Conservation (phyloP, 2,797 vertebrate genomes). For the Lacerta bilineata region DNA sequence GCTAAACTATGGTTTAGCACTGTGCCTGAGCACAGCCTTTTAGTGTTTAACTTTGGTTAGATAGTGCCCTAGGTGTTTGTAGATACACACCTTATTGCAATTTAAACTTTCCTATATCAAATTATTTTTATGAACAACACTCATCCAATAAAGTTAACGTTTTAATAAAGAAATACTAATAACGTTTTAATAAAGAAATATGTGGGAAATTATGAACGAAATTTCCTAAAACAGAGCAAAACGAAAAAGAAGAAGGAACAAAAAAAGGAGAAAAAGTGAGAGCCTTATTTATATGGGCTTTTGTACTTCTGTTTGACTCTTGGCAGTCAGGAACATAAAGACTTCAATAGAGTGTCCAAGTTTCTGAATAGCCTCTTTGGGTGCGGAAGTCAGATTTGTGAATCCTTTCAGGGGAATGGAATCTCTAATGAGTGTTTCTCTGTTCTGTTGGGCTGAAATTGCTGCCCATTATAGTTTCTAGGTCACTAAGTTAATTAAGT, state of each 20-base stretch:
- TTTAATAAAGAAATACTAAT: slow-evolving; percentile 64
- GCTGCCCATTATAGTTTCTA: slow-evolving; percentile 74
- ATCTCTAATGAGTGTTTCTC: slow-evolving; percentile 73
- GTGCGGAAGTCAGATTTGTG: slow-evolving; percentile 61
- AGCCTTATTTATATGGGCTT: slow-evolving; percentile 67
- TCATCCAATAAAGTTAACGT: slow-evolving; percentile 60
- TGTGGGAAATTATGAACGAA: slow-evolving; percentile 60
- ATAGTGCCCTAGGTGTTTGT: background rate
- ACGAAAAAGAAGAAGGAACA: slow-evolving; percentile 22
- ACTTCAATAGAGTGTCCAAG: slow-evolving; percentile 66
- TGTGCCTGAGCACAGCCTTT: background rate
- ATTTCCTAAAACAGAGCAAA: slow-evolving; percentile 41
- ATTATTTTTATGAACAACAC: slow-evolving; percentile 54
- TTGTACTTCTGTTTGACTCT: slow-evolving; percentile 65
- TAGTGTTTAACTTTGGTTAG: background rate
- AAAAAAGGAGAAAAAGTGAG: slow-evolving; percentile 50
- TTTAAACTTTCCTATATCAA: slow-evolving; percentile 45
- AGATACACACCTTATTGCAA: slow-evolving; percentile 18
- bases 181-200: slow-evolving; percentile 64
- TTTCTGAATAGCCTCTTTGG: slow-evolving; percentile 72
- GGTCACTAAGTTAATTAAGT: slow-evolving; percentile 78
- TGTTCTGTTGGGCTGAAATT: slow-evolving; percentile 68
- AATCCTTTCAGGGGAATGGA: slow-evolving; percentile 68
- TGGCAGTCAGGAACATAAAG: slow-evolving; percentile 67
- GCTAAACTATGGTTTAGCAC: background rate